A percentile compares a stretch with the other conserved stretches of the same genome.
These are phyloP conservation scores for Protosalanx chinensis DNA, from an alignment of 2,797 vertebrate species.

Conservation along the genomic window DNA sequence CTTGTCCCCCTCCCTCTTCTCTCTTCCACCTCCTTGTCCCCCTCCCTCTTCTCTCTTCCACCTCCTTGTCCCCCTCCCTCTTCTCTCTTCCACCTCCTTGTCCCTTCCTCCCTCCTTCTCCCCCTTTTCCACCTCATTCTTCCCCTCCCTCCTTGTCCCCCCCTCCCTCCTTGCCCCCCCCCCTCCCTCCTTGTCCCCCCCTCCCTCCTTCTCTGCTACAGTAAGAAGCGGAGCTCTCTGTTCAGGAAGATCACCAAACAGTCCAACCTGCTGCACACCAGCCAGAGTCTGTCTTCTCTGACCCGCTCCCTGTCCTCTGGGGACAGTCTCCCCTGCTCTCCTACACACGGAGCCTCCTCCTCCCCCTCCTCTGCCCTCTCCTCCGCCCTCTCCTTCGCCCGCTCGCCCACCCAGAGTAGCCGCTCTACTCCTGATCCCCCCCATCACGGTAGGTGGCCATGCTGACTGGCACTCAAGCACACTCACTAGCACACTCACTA, in stretches of 20 bases:
- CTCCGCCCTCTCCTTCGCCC: slow-evolving; percentile 48
- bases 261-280: slow-evolving; percentile 91
- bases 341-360: slow-evolving; percentile 81
- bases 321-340: slow-evolving; percentile 89
- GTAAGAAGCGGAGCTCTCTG: slow-evolving; percentile 86
- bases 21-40: too few relatives aligned
- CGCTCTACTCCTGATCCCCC: slow-evolving; percentile 82
- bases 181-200: not conserved
- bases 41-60: too few relatives aligned
- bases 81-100: too few relatives aligned
- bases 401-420: slow-evolving; percentile 85
- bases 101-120: too few relatives aligned
- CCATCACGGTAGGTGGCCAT: slow-evolving; percentile 66
- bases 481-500: not conserved
- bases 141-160: not conserved
- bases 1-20: too few relatives aligned
- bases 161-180: not conserved
- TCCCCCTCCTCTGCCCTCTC: slow-evolving; percentile 46
- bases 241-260: slow-evolving; percentile 94
- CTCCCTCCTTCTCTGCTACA: slow-evolving; percentile 26
- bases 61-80: not conserved
- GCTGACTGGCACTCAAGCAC: not conserved
- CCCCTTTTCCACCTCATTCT: not conserved
- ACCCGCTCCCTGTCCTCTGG: slow-evolving; percentile 91
- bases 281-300: slow-evolving; percentile 87